Base-by-base conservation (phyloP, 2,113 vertebrate species). In the Synchiropus splendidus region DNA sequence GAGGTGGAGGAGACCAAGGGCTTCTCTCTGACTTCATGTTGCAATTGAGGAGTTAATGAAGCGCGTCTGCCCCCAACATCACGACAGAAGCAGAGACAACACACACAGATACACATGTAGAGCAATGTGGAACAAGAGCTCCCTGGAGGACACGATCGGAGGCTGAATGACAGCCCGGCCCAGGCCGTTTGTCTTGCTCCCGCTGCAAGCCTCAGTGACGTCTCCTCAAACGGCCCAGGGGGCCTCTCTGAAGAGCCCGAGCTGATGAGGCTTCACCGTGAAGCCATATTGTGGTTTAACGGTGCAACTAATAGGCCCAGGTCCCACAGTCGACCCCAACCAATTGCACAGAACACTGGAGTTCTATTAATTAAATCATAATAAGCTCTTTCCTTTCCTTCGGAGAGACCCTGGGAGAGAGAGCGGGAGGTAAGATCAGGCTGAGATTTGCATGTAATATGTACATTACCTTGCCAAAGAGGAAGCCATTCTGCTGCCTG, bases 341-440 rank as follows among this genome's bases (percentile, higher is more conserved):
- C 78, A 80, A 80, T 83, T 81, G 73, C 77, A 78, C 61, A 66
- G 73, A 80, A 83, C 61, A 64, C 67, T 79, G 77, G 78, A 80
- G 80, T 84, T 80, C 80, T 82, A 81, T 85, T 85, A 86, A 86
- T 86, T 85, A 85, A 83, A 84, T 80, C 81, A 79, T 84, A 86
- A 85, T 85, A 83, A 77, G 77, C 80, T 85, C 83, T 87, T 85
- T 83, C 86, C 84, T 84, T 81, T 87, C 85, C 84, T 84, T 87
- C 86, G 84, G 78, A 74, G 69, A 72, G 77, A 81, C 75, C 61
- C 74, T 82, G 77, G 79, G 78, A 79, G 58, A 49, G 77, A 78
- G 77, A 78, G 43, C 60, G 21, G 8, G 21, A 27, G 78, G 78
- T 70, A 70, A 85, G 82, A 83, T 85, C 84, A 82, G 82, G 72